Base-by-base conservation (phyloP, 2,888 invertebrate species). In the Tyria jacobaeae region DNA sequence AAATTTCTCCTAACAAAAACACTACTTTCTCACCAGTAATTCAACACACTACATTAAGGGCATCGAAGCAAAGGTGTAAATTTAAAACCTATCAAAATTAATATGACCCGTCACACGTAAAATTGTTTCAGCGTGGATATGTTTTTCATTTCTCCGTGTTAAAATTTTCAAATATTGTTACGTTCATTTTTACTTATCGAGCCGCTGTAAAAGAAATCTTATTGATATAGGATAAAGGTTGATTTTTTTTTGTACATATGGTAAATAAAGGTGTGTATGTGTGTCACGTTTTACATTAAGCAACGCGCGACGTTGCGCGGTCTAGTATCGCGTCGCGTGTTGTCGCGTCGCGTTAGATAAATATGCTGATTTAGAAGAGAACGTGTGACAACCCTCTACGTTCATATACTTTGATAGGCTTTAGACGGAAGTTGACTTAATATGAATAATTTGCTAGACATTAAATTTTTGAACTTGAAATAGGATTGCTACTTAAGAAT, bases 231-330 rank as follows among this genome's bases (percentile, higher is more conserved):
- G 0, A 0, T 35, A 50, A 71, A 57, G 61, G 75, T 69, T 65
- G 56, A 65, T 24, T 67, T 64, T 77, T 9, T n/a, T 57, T 39
- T 57, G 51, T 21, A 10, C 47, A 34, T 41, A 7, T 41, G 49
- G 3, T 41, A 50, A 51, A 17, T 44, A 50, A 64, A 61, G 65
- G 71, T 70, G 71, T 66, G 64, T 48, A 78, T 78, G 75, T 66
- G 48, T 44, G 62, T 73, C 75, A 76, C 75, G 75, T 76, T 75
- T 78, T 76, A 76, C 73, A 76, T 76, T 72, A 78, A 65, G 78
- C 70, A 73, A 75, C 76, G 78, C 67, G 63, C 75, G 65, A 47
- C 56, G 58, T 62, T 61, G 66, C 73, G 73, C 61, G 66, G 56
- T 59, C 71, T 34, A 64, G 68, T 69, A 60, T 50, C 62, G 71